Percentiles rank a stretch among this genome's conserved stretches.
phyloP scores from a whole-genome alignment of 2,797 vertebrate species.

The Lutjanus argentimaculatus region DNA sequence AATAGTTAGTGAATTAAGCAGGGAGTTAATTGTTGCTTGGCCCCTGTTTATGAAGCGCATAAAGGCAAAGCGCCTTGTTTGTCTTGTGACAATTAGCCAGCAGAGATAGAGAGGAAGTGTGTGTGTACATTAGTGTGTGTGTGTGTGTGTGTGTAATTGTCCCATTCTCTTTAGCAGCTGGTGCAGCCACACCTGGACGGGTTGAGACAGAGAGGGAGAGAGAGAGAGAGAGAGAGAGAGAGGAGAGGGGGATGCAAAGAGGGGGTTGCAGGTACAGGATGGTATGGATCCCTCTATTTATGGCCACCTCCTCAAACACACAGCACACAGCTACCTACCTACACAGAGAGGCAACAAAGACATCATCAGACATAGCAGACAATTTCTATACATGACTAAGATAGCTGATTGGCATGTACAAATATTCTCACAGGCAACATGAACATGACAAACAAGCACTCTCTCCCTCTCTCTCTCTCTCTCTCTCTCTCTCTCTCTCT shows the following conservation, averaged over 20 bases:
- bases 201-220: constrained; percentile 53
- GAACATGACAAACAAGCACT: constrained; percentile 17
- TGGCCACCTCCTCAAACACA: constrained; percentile 24
- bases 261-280: constrained; percentile 38
- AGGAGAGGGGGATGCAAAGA: constrained; percentile 23
- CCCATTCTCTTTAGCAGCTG: constrained; percentile 85
- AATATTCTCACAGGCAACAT: constrained; percentile 54
- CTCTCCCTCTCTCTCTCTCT: not conserved
- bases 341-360: constrained; percentile 49
- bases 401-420: constrained; percentile 57
- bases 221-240: constrained; percentile 32
- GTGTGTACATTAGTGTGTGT: constrained; percentile 41
- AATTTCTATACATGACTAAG: constrained; percentile 50
- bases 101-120: constrained; percentile 66
- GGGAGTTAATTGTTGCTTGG: constrained; percentile 90
- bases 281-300: constrained; percentile 23
- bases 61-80: constrained; percentile 87
- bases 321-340: constrained; percentile 17
- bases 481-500: not conserved
- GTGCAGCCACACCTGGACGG: constrained; percentile 86
- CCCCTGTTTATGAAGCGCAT: constrained; percentile 87
- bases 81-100: constrained; percentile 88
- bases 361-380: constrained; percentile 58
- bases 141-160: constrained; percentile 63
- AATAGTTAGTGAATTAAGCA: constrained; percentile 91